phyloP scores from a whole-genome alignment of 2,888 invertebrate genomes.

The Oligia fasciuncula region DNA sequence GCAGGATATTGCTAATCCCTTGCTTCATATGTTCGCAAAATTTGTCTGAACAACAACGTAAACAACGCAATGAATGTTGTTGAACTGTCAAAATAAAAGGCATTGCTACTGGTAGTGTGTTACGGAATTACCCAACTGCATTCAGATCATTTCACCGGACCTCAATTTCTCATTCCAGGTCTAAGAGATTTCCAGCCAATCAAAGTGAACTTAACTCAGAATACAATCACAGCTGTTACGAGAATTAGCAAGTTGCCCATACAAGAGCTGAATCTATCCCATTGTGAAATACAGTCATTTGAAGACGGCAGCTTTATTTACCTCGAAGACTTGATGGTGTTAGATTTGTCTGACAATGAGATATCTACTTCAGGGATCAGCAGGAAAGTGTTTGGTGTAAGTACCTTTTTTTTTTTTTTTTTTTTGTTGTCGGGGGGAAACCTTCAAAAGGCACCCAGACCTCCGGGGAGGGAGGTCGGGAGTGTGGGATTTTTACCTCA shows the following conservation, averaged over 20 bases:
- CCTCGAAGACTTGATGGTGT: slow-evolving; percentile 88
- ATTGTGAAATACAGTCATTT: slow-evolving; percentile 90
- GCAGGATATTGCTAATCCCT: too few species aligned
- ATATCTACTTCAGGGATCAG: slow-evolving; percentile 87
- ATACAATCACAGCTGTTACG: slow-evolving; percentile 78
- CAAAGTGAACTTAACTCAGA: slow-evolving; percentile 78
- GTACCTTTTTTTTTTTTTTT: slow-evolving; percentile 53
- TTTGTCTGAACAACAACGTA: too few species aligned
- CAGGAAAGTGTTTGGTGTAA: slow-evolving; percentile 91
- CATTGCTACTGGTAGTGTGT: too few species aligned
- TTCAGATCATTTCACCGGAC: too few species aligned
- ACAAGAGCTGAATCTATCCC: slow-evolving; percentile 88
- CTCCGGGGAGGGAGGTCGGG: too few species aligned
- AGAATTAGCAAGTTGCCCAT: slow-evolving; percentile 87
- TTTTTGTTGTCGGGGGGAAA: too few species aligned
- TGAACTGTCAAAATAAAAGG: too few species aligned
- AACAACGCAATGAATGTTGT: too few species aligned
- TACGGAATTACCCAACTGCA: too few species aligned
- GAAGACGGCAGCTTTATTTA: slow-evolving; percentile 90
- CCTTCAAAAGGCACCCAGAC: too few species aligned
- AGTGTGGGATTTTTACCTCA: too few species aligned
- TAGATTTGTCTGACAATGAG: slow-evolving; percentile 92
- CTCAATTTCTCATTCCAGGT: slow-evolving; percentile 64
- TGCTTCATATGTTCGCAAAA: too few species aligned
- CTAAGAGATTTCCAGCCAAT: slow-evolving; percentile 63